These are phyloP conservation scores for Chaetophractus vellerosus DNA, from an alignment of 2,797 vertebrate genomes.

Conservation along the genomic window DNA sequence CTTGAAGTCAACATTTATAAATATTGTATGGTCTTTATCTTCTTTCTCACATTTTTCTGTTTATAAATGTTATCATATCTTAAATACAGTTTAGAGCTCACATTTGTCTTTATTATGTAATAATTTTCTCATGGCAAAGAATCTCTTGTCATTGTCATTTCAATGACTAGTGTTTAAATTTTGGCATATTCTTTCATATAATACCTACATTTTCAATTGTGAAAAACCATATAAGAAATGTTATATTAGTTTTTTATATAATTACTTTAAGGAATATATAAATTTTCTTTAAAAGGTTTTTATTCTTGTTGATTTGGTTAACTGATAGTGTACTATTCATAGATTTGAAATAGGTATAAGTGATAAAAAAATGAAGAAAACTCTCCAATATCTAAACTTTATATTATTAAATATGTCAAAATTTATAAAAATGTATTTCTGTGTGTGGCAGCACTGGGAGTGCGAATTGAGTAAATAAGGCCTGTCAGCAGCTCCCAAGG, in stretches of 20 bases:
- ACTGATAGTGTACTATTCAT: background rate
- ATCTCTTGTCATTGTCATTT: background rate
- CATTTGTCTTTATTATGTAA: background rate
- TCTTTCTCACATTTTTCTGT: background rate
- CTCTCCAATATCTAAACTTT: background rate
- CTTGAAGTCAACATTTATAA: background rate
- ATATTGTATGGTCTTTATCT: background rate
- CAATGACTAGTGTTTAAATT: conserved; percentile 18
- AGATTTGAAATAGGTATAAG: background rate
- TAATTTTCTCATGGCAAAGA: background rate
- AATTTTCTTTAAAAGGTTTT: too few species aligned
- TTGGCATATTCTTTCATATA: background rate
- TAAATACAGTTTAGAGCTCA: background rate
- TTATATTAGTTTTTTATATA: background rate
- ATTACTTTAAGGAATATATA: too few species aligned
- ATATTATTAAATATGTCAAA: background rate
- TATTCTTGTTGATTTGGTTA: background rate
- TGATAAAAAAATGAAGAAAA: too few species aligned
- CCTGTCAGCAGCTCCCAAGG: accelerated
- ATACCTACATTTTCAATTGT: background rate
- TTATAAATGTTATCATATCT: background rate
- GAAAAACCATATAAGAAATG: background rate
- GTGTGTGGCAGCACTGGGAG: background rate
- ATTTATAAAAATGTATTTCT: background rate
- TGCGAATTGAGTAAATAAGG: background rate